Evolutionary conservation across 2,797 vertebrate genomes (phyloP).

Genomic region (Crossoptilon crossoptilon): DNA sequence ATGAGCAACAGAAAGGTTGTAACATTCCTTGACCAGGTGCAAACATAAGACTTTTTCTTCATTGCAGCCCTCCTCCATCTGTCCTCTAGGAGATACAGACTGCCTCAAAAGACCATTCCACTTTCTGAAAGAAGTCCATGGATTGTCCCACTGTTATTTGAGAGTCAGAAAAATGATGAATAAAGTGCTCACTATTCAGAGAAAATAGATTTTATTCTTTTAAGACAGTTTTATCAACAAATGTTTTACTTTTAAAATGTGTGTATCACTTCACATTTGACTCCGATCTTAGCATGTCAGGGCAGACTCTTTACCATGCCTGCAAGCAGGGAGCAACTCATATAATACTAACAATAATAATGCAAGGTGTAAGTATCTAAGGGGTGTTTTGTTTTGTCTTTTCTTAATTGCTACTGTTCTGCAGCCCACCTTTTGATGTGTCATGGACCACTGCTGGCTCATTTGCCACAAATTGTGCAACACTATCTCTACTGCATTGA

Average conservation of each 20-base stretch:
- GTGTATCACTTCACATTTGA: not conserved
- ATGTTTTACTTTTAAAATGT: not conserved
- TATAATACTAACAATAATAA: not conserved
- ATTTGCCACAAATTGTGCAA: slow-evolving; percentile 18
- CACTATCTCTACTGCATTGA: not conserved
- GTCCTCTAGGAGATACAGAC: not conserved
- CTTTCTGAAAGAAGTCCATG: not conserved
- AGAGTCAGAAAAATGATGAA: not conserved
- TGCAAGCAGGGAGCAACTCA: not conserved
- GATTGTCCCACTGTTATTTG: not conserved
- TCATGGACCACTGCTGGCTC: not conserved
- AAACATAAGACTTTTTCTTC: not conserved
- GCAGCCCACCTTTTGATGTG: slow-evolving; percentile 28
- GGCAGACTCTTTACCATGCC: not conserved
- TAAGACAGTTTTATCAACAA: not conserved
- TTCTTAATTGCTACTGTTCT: slow-evolving; percentile 9
- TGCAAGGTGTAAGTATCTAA: not conserved
- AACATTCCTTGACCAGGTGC: not conserved
- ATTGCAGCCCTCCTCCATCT: not conserved
- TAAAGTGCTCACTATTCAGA: not conserved
- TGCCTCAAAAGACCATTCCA: not conserved
- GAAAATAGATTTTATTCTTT: not conserved
- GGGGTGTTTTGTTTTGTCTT: not conserved
- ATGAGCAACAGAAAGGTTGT: not conserved
- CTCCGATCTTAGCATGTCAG: not conserved